Conservation (phyloP, 2,113 vertebrate genomes). For the Xiphophorus hellerii region DNA sequence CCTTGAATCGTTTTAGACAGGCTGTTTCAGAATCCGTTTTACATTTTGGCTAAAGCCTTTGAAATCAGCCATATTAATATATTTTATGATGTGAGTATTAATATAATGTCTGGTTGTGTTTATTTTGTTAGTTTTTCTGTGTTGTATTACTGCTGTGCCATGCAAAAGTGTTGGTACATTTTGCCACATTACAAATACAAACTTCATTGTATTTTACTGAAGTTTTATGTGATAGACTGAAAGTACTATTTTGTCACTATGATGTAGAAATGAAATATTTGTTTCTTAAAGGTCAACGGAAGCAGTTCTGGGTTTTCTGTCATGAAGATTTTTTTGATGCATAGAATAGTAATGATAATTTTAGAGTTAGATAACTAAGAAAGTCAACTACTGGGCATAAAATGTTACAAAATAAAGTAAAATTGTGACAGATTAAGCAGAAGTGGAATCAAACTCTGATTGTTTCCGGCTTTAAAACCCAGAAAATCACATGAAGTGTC, state of each 20-base stretch:
- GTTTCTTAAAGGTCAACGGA: not conserved
- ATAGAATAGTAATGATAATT: too few species aligned
- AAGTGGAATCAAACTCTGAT: too few species aligned
- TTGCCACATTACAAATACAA: not conserved
- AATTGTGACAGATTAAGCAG: too few species aligned
- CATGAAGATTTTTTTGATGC: too few species aligned
- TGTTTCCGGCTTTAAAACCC: too few species aligned
- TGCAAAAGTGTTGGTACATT: not conserved
- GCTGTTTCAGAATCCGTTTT: conserved; percentile 18
- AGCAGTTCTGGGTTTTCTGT: too few species aligned
- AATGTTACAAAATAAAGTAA: too few species aligned
- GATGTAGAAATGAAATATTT: not conserved
- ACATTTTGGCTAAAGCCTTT: conserved; percentile 6
- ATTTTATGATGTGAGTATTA: not conserved
- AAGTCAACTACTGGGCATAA: too few species aligned
- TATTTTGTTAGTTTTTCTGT: too few species aligned
- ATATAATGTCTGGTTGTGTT: not conserved
- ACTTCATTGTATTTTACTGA: not conserved
- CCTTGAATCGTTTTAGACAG: conserved; percentile 22
- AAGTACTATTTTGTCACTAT: not conserved
- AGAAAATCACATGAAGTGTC: too few species aligned
- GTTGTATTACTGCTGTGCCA: not conserved
- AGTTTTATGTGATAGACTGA: too few species aligned
- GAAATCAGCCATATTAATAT: not conserved
- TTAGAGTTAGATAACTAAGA: too few species aligned